A percentile compares a stretch with the other conserved stretches of the same genome.
Conservation (phyloP, 2,888 invertebrate species). For the Timandra comae region DNA sequence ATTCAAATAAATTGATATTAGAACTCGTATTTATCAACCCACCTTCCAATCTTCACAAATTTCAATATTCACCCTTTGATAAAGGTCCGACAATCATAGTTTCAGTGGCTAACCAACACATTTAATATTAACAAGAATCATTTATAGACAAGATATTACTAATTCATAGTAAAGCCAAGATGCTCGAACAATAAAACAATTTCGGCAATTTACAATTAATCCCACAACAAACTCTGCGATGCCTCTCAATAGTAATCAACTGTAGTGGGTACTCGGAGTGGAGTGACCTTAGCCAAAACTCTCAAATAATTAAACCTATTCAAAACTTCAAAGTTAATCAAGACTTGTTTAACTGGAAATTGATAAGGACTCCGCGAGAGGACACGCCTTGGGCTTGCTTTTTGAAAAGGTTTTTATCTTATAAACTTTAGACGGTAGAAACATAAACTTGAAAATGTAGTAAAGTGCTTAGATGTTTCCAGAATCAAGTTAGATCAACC, state of each 20-base stretch:
- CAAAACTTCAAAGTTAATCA: constrained; percentile 27
- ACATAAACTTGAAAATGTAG: too few relatives aligned
- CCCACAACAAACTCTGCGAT: constrained; percentile 9
- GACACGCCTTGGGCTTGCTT: too few relatives aligned
- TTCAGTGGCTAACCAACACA: background rate
- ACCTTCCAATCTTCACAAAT: too few relatives aligned
- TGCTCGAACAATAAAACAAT: constrained; percentile 21
- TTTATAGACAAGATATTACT: constrained; percentile 13
- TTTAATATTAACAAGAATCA: constrained; percentile 6
- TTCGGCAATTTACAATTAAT: constrained; percentile 21
- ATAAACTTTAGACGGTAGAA: too few relatives aligned
- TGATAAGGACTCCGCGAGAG: too few relatives aligned
- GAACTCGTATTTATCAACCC: too few relatives aligned
- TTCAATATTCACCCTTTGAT: too few relatives aligned
- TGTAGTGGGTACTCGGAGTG: constrained; percentile 19
- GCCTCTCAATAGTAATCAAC: constrained; percentile 20
- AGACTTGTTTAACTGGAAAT: constrained; percentile 17
- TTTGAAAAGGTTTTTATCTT: too few relatives aligned
- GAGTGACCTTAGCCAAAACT: constrained; percentile 23
- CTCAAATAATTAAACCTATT: constrained; percentile 24
- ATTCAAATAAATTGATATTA: too few relatives aligned
- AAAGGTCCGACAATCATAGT: too few relatives aligned
- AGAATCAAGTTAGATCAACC: too few relatives aligned
- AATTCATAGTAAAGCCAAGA: constrained; percentile 10
- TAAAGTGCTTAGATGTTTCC: too few relatives aligned